A percentile compares a stretch with the other conserved stretches of the same genome.
Conservation (phyloP, 2,113 vertebrate species). For the Leptosomus discolor region DNA sequence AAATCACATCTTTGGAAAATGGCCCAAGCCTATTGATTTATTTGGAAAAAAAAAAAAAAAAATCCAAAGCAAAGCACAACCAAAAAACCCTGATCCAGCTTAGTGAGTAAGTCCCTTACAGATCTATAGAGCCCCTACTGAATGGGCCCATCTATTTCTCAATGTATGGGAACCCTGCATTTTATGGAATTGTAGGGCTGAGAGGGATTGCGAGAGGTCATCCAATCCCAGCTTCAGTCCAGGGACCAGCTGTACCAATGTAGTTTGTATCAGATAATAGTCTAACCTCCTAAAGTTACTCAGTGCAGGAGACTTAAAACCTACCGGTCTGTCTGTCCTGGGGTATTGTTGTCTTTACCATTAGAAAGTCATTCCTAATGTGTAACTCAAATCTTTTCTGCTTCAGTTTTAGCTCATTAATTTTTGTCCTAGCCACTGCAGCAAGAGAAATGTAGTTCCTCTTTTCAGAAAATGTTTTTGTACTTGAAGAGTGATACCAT, state of each 20-base stretch:
- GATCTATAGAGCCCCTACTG: neutral
- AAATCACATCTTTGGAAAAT: conserved; percentile 65
- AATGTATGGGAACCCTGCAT: neutral
- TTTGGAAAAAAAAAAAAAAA: neutral
- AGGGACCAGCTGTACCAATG: neutral
- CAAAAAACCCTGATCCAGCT: conserved; percentile 30
- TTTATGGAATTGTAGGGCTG: neutral
- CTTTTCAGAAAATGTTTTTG: neutral
- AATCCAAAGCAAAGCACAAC: neutral
- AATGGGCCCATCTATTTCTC: neutral
- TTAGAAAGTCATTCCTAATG: neutral
- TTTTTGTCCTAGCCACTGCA: neutral
- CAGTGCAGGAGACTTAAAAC: neutral
- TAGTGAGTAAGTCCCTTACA: conserved; percentile 19
- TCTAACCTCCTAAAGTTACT: neutral
- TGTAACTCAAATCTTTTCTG: neutral
- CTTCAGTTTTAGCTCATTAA: neutral
- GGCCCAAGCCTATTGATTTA: conserved; percentile 60
- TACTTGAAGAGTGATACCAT: neutral
- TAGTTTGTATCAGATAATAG: neutral
- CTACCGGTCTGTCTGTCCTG: neutral
- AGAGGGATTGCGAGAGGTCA: neutral
- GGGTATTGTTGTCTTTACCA: neutral
- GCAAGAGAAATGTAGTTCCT: neutral
- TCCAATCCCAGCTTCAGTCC: neutral